Evolutionary conservation across 2,888 invertebrate species (phyloP), one percentile per base, ranked within the genome.

Genomic region (Yponomeuta evonymella): DNA sequence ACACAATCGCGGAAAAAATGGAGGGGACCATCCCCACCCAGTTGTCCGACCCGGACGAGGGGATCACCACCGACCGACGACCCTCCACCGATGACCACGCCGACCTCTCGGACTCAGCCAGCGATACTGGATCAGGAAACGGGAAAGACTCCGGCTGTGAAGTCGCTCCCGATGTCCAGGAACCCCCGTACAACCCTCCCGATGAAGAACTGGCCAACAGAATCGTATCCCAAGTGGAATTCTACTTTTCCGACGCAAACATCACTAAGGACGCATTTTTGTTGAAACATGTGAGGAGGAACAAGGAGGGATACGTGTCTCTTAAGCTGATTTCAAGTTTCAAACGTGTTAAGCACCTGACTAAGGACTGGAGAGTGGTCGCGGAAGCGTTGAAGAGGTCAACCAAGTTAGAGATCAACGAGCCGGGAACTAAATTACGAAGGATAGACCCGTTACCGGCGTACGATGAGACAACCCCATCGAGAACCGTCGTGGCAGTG

Each of bases 251-350:
- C 73, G 98, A 99, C 82, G 97, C 97, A 70, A 98, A 98, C 85
- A 97, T 99, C 76, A 95, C 97, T 4, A 98, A 98, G 84, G 98
- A 99, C 83, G 98, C 98, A 15, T 99, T 99, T 87, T 93, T 99
- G 67, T 89, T 98, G 74, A 99, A 99, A 84, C 98, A 98, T 84
- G 98, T 98, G 33, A 95, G 97, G 72, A 94, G 98, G 71, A 98
- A 98, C 87, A 98, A 98, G 87, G 98, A 98, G 87, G 98, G 98
- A 30, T 98, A 96, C 88, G 98, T 99, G 23, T 98, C 97, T 71
- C 92, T 99, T 70, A 99, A 98, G 86, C 93, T 99, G 72, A 97
- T 99, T 76, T 97, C 98, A 15, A 98, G 98, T 81, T 98, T 99
- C 86, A 98, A 98, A 83, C 95, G 98, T 74, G 98, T 99, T 66